Evolutionary conservation across 2,113 vertebrate species (phyloP).

Genomic region (Cottus gobio): DNA sequence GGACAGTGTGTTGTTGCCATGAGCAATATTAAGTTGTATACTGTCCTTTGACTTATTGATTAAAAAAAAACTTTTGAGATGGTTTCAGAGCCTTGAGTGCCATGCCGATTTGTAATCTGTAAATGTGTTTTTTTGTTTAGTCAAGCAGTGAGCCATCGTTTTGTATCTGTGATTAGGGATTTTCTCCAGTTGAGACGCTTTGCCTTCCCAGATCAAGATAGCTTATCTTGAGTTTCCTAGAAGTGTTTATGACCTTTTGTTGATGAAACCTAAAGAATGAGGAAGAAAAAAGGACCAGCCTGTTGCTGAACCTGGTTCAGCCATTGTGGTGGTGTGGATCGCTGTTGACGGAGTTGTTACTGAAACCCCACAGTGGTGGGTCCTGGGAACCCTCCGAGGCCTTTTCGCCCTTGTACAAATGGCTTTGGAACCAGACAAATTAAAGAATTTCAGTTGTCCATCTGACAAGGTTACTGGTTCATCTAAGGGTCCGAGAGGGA

Average conservation of each 20-base stretch:
- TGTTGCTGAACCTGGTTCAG: slow-evolving; percentile 10
- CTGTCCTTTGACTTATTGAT: not conserved
- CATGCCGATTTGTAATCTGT: not conserved
- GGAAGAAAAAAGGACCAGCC: not conserved
- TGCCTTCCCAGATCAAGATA: slow-evolving; percentile 10
- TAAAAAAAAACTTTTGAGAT: not conserved
- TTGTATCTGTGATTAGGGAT: not conserved
- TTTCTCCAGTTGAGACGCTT: too few relatives aligned
- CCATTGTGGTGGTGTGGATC: not conserved
- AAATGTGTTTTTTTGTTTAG: slow-evolving; percentile 1
- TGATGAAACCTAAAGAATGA: not conserved
- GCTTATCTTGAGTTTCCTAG: not conserved
- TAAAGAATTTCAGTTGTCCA: not conserved
- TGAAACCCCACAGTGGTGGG: slow-evolving; percentile 9
- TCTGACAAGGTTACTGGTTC: not conserved
- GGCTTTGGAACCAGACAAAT: not conserved
- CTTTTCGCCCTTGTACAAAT: slow-evolving; percentile 3
- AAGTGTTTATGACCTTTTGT: slow-evolving; percentile 5
- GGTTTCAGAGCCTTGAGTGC: not conserved
- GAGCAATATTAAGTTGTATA: not conserved
- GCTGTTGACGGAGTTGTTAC: slow-evolving; percentile 3
- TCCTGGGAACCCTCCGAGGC: slow-evolving; percentile 5
- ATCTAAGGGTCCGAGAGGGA: not conserved
- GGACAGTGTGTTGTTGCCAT: not conserved
- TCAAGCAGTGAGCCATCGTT: not conserved